phyloP scores from a whole-genome alignment of 1,140 invertebrate species.

The Delia radicum region DNA sequence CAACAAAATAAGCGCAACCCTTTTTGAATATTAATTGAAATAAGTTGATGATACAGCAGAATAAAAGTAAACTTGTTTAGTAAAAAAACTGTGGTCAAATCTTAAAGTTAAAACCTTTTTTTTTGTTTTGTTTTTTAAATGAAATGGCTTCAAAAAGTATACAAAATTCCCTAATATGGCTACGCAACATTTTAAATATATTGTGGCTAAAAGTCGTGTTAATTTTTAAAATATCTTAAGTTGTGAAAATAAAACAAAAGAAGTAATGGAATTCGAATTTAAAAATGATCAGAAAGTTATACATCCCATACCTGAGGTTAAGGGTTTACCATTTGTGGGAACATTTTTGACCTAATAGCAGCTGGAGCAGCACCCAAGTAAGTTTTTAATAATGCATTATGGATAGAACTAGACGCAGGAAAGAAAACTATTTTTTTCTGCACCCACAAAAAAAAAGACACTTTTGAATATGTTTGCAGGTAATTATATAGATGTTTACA shows the following conservation, averaged over 20 bases:
- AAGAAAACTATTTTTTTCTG: too few species aligned
- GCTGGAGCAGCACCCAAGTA: constrained; percentile 58
- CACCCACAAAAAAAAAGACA: too few species aligned
- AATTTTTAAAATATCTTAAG: neutral
- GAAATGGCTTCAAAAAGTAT: neutral
- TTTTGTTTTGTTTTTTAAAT: too few species aligned
- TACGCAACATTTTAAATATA: neutral
- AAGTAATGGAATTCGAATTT: too few species aligned
- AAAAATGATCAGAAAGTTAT: neutral
- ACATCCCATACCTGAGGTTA: constrained; percentile 32
- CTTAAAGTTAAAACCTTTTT: neutral
- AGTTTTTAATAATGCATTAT: constrained; percentile 27
- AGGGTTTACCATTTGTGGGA: constrained; percentile 61
- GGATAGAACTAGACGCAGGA: too few species aligned
- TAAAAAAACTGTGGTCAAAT: neutral
- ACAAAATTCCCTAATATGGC: neutral
- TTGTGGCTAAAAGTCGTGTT: neutral
- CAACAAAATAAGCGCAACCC: neutral
- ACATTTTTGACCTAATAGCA: constrained; percentile 59
- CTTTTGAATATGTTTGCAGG: too few species aligned
- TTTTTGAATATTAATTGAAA: neutral
- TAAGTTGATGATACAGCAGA: neutral
- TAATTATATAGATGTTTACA: too few species aligned
- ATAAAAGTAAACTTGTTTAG: neutral
- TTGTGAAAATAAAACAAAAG: neutral